These are phyloP conservation scores for Ptiloglossa arizonensis DNA, from an alignment of 1,140 invertebrate genomes.

Conservation along the genomic window DNA sequence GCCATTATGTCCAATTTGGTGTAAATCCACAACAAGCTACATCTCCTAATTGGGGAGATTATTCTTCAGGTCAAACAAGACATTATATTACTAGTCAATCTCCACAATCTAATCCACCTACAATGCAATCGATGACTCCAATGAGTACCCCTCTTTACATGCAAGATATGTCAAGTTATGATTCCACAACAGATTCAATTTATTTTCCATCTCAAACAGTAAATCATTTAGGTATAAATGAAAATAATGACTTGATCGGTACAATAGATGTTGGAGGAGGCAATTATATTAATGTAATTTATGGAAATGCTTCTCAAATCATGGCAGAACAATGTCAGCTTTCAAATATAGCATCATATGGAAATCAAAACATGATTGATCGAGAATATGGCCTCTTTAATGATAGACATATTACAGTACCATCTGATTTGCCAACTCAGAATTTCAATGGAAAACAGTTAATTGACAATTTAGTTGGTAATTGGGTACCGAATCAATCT, in stretches of 20 bases:
- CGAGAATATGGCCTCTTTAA: conserved; percentile 78
- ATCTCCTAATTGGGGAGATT: conserved; percentile 76
- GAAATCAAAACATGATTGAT: conserved; percentile 73
- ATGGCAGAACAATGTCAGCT: conserved; percentile 78
- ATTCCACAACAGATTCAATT: conserved; percentile 69
- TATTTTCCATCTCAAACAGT: conserved; percentile 76
- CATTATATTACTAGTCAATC: conserved; percentile 67
- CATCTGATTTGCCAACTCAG: conserved; percentile 65
- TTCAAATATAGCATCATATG: conserved; percentile 69
- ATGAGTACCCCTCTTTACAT: conserved; percentile 75
- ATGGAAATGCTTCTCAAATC: conserved; percentile 76
- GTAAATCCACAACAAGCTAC: conserved; percentile 77
- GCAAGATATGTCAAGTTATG: conserved; percentile 71
- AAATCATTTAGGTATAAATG: conserved; percentile 77
- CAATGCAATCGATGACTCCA: conserved; percentile 69
- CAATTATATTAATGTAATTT: conserved; percentile 81
- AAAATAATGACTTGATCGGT: conserved; percentile 79
- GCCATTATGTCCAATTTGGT: conserved; percentile 84
- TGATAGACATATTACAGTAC: conserved; percentile 69
- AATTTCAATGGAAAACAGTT: conserved; percentile 80
- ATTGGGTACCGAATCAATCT: conserved; percentile 90
- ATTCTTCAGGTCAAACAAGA: conserved; percentile 67
- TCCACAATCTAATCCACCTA: conserved; percentile 64
- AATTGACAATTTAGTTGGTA: conserved; percentile 90
- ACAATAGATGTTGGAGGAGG: conserved; percentile 80